Evolutionary conservation across 2,797 vertebrate genomes (phyloP).

Genomic region (Artibeus lituratus): DNA sequence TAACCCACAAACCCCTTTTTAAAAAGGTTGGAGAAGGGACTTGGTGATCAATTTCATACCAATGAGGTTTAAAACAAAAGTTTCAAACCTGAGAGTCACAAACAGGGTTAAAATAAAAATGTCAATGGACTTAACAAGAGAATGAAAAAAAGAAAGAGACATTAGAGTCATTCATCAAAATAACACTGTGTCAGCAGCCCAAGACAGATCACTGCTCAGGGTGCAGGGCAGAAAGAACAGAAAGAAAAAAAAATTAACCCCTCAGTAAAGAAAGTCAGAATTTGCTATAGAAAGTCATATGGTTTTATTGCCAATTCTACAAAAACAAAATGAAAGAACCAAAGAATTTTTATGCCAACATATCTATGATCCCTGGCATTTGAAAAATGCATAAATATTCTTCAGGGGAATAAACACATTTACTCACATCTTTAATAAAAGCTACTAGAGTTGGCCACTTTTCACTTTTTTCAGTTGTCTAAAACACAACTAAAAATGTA

Average conservation of each 20-base stretch:
- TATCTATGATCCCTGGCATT: neutral
- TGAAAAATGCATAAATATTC: conserved; percentile 6
- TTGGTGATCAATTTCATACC: neutral
- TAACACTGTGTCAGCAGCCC: conserved; percentile 28
- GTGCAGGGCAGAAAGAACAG: neutral
- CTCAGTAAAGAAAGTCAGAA: neutral
- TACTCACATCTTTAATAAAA: neutral
- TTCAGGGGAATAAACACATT: neutral
- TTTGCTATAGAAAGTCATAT: neutral
- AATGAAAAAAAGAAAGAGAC: conserved; percentile 47
- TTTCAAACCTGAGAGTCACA: neutral
- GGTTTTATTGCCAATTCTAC: neutral
- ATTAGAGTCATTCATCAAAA: conserved; percentile 57
- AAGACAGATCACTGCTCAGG: neutral
- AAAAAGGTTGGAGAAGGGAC: neutral
- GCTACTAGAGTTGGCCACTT: neutral
- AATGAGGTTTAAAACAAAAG: conserved; percentile 6
- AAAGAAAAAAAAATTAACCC: neutral
- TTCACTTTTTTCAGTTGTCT: neutral
- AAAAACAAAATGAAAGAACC: neutral
- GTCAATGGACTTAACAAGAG: conserved; percentile 35
- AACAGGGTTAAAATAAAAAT: conserved; percentile 48
- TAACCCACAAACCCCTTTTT: neutral
- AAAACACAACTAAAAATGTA: neutral
- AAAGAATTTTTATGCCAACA: neutral